A percentile compares a stretch with the other conserved stretches of the same genome.
Evolutionary conservation across 2,888 invertebrate genomes (phyloP).

Genomic region (Thelaira solivaga): DNA sequence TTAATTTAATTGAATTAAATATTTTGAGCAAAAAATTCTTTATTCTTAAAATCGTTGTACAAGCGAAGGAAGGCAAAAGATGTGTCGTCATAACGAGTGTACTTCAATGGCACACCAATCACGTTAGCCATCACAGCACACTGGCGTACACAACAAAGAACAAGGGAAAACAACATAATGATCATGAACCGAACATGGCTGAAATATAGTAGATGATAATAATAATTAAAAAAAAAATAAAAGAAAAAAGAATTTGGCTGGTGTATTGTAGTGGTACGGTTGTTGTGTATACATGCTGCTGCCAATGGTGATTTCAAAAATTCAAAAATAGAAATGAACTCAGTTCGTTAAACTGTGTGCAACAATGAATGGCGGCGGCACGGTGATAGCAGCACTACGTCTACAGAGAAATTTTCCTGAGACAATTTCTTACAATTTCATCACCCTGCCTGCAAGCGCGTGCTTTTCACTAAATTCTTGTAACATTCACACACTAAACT

Average conservation of each 20-base stretch:
- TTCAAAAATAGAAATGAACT: conserved; percentile 78
- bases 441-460: neutral
- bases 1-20: neutral
- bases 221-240: neutral
- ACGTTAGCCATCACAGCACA: conserved; percentile 4
- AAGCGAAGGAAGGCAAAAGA: neutral
- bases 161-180: conserved; percentile 39
- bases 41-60: neutral
- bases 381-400: neutral
- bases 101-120: conserved; percentile 39
- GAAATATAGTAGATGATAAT: too few relatives aligned
- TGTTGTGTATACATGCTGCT: conserved; percentile 33
- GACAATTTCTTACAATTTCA: conserved; percentile 24
- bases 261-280: conserved; percentile 13
- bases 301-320: conserved; percentile 62
- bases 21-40: conserved; percentile 13
- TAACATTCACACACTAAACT: conserved; percentile 31
- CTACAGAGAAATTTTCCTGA: conserved; percentile 21
- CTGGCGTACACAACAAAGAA: conserved; percentile 15
- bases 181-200: conserved; percentile 56
- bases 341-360: conserved; percentile 76
- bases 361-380: conserved; percentile 36
- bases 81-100: neutral
- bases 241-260: conserved; percentile 35
- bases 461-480: neutral